Conservation (phyloP, 2,113 vertebrate species). For the Menidia beryllina region DNA sequence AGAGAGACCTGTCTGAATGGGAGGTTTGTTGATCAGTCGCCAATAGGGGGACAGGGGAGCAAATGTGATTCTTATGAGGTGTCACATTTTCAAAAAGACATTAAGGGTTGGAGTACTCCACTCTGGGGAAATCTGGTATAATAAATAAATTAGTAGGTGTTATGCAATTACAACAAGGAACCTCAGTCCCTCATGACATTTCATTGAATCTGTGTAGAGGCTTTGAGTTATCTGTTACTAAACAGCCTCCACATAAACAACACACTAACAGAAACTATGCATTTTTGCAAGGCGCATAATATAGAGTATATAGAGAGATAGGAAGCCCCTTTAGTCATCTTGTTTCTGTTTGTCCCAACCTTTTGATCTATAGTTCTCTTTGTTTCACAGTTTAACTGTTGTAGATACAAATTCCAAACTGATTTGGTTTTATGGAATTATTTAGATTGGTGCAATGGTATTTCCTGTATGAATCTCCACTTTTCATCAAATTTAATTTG, state of each 20-base stretch:
- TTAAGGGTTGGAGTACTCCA: conserved; percentile 17
- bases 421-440: conserved; percentile 5
- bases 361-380: conserved; percentile 29
- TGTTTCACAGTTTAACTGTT: background rate
- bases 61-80: conserved; percentile 47
- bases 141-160: conserved; percentile 45
- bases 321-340: conserved; percentile 38
- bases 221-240: conserved; percentile 32
- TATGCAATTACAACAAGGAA: background rate
- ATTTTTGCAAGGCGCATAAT: conserved; percentile 31
- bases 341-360: conserved; percentile 1
- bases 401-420: conserved; percentile 12
- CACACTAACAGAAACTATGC: conserved; percentile 19
- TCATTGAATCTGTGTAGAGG: conserved; percentile 29
- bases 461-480: background rate
- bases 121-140: conserved; percentile 30
- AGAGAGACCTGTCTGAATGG: conserved; percentile 22
- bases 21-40: conserved; percentile 11
- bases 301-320: conserved; percentile 40
- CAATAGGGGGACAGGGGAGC: conserved; percentile 15
- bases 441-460: background rate
- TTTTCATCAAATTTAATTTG: background rate
- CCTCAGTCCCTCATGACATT: conserved; percentile 28
- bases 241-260: conserved; percentile 22
- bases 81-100: conserved; percentile 45